These are phyloP conservation scores for Frieseomelitta varia DNA, from an alignment of 1,140 invertebrate species.

Conservation along the genomic window DNA sequence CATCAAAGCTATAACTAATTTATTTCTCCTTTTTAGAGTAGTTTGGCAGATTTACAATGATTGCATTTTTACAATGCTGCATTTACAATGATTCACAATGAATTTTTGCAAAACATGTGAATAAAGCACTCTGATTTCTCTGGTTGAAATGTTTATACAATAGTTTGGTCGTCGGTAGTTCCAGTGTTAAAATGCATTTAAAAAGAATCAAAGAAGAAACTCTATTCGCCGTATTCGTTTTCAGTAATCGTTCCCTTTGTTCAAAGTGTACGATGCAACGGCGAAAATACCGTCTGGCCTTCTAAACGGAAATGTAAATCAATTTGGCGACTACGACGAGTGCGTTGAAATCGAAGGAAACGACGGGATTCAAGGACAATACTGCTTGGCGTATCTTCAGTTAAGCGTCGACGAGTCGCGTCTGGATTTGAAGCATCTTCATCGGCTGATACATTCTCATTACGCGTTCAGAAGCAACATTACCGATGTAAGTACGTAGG, in stretches of 20 bases:
- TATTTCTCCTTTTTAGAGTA: too few relatives aligned
- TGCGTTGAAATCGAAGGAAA: slow-evolving; percentile 80
- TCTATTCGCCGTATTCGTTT: not conserved
- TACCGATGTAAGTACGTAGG: slow-evolving; percentile 84
- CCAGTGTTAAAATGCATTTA: too few relatives aligned
- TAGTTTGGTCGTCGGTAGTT: too few relatives aligned
- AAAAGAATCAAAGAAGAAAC: not conserved
- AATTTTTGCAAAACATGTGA: too few relatives aligned
- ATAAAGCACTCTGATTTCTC: too few relatives aligned
- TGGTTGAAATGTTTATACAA: too few relatives aligned
- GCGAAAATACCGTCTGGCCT: slow-evolving; percentile 85
- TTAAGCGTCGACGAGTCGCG: slow-evolving; percentile 80
- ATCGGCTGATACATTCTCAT: slow-evolving; percentile 85
- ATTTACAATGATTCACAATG: too few relatives aligned
- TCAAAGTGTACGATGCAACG: slow-evolving; percentile 85
- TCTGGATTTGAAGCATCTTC: slow-evolving; percentile 81
- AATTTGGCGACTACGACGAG: slow-evolving; percentile 85
- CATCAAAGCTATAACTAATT: too few relatives aligned
- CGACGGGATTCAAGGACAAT: slow-evolving; percentile 83
- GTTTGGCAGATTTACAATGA: too few relatives aligned
- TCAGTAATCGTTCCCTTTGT: not conserved
- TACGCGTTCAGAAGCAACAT: slow-evolving; percentile 85
- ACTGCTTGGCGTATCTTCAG: slow-evolving; percentile 85
- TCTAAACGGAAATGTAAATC: slow-evolving; percentile 86
- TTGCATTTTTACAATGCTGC: too few relatives aligned